These are phyloP conservation scores for Neosalanx taihuensis DNA, from an alignment of 2,797 vertebrate species.

Conservation along the genomic window DNA sequence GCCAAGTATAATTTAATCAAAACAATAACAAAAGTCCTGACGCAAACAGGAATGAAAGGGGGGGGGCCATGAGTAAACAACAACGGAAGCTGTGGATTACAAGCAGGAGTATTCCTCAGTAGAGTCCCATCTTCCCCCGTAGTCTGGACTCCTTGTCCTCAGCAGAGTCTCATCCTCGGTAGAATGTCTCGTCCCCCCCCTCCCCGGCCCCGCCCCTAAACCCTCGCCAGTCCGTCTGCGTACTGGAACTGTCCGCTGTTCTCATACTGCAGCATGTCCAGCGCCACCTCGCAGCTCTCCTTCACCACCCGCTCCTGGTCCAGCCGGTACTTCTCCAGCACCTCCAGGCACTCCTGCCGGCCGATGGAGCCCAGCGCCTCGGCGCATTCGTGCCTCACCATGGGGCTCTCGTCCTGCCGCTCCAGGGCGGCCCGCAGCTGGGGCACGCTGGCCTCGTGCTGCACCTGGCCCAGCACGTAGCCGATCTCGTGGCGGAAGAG, in stretches of 20 bases:
- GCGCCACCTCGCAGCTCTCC: constrained; percentile 92
- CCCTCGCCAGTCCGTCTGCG: constrained; percentile 76
- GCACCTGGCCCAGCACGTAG: constrained; percentile 94
- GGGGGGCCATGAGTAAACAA: too few relatives aligned
- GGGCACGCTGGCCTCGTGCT: constrained; percentile 81
- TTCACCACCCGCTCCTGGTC: constrained; percentile 87
- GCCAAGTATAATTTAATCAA: too few relatives aligned
- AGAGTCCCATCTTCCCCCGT: background rate
- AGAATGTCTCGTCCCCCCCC: background rate
- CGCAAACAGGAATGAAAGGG: too few relatives aligned
- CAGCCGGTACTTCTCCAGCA: constrained; percentile 67
- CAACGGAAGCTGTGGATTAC: too few relatives aligned
- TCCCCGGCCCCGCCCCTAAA: constrained; percentile 49
- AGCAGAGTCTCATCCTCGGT: too few relatives aligned
- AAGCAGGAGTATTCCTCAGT: background rate
- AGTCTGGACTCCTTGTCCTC: too few relatives aligned
- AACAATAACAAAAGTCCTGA: too few relatives aligned
- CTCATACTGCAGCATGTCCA: constrained; percentile 90
- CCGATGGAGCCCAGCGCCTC: constrained; percentile 94
- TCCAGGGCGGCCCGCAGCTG: constrained; percentile 73
- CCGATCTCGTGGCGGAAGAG: constrained; percentile 94
- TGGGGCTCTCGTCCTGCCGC: constrained; percentile 75
- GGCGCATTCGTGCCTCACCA: constrained; percentile 94
- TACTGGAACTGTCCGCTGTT: constrained; percentile 86
- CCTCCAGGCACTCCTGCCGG: constrained; percentile 76